Evolutionary conservation across 2,888 invertebrate species (phyloP).

Genomic region (Acanthococcus lagerstroemiae): DNA sequence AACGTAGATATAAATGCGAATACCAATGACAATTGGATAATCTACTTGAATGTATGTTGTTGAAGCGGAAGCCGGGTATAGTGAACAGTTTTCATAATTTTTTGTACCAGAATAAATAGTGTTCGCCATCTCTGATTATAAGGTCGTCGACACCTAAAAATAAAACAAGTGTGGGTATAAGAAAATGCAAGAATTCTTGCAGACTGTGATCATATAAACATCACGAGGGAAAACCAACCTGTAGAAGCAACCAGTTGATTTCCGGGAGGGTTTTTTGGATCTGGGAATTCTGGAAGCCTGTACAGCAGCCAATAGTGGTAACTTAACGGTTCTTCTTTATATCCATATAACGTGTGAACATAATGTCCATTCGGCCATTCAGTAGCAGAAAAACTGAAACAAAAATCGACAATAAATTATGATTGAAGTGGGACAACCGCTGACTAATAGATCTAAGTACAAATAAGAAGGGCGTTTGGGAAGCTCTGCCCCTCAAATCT

Average conservation of each 20-base stretch:
- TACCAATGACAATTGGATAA: too few species aligned
- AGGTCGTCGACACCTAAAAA: conserved; percentile 73
- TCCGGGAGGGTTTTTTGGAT: conserved; percentile 69
- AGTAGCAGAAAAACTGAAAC: conserved; percentile 61
- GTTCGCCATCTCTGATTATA: conserved; percentile 75
- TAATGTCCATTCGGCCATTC: conserved; percentile 90
- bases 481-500: too few species aligned
- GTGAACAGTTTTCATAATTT: conserved; percentile 52
- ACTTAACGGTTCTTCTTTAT: conserved; percentile 67
- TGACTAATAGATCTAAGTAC: too few species aligned
- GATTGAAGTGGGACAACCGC: not conserved
- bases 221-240: conserved; percentile 54
- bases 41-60: too few species aligned
- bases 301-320: conserved; percentile 86
- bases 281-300: conserved; percentile 67
- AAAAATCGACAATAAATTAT: not conserved
- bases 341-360: conserved; percentile 73
- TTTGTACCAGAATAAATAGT: conserved; percentile 87
- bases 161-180: too few species aligned
- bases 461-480: too few species aligned
- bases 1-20: too few species aligned
- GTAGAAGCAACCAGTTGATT: conserved; percentile 80
- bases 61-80: conserved; percentile 12
- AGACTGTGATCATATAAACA: too few species aligned
- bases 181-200: too few species aligned